Evolutionary conservation across 2,888 invertebrate genomes (phyloP).

Genomic region (Sphaeridia pumilis): DNA sequence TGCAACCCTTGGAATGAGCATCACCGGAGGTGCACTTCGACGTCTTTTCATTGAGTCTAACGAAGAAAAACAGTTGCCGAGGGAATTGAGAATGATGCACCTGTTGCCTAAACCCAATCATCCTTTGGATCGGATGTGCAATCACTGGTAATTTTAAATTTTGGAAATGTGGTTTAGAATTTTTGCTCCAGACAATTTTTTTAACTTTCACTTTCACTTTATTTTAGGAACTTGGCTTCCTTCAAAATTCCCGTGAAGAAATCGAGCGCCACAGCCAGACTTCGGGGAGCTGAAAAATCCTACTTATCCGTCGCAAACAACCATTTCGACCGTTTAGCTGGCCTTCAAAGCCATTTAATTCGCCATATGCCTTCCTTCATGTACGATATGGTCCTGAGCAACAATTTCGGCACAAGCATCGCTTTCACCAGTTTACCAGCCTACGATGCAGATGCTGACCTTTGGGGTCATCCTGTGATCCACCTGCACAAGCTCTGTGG

Average conservation of each 20-base stretch:
- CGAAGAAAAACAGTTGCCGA: background rate
- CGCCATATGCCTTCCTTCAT: background rate
- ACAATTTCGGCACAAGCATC: constrained; percentile 8
- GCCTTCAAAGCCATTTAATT: constrained; percentile 4
- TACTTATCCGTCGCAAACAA: constrained; percentile 3
- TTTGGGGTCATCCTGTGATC: constrained; percentile 14
- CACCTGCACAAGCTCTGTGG: constrained; percentile 29
- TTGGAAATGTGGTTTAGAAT: too few species aligned
- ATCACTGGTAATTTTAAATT: constrained; percentile 10
- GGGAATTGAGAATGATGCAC: constrained; percentile 11
- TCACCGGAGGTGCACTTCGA: constrained; percentile 24
- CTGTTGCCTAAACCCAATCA: constrained; percentile 10
- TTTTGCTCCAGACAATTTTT: too few species aligned
- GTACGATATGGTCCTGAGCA: background rate
- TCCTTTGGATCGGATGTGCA: constrained; percentile 14
- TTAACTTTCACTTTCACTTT: background rate
- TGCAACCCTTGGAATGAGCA: constrained; percentile 26
- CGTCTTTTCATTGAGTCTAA: constrained; percentile 12
- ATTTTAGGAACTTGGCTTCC: constrained; percentile 7
- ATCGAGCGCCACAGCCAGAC: constrained; percentile 7
- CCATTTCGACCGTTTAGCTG: constrained; percentile 3
- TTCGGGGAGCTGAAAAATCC: constrained; percentile 8
- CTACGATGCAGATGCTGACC: constrained; percentile 10
- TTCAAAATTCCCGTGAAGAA: constrained; percentile 7
- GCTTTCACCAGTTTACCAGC: constrained; percentile 25